Conservation (phyloP, 2,888 invertebrate genomes). For the Apodemia arnacis region DNA sequence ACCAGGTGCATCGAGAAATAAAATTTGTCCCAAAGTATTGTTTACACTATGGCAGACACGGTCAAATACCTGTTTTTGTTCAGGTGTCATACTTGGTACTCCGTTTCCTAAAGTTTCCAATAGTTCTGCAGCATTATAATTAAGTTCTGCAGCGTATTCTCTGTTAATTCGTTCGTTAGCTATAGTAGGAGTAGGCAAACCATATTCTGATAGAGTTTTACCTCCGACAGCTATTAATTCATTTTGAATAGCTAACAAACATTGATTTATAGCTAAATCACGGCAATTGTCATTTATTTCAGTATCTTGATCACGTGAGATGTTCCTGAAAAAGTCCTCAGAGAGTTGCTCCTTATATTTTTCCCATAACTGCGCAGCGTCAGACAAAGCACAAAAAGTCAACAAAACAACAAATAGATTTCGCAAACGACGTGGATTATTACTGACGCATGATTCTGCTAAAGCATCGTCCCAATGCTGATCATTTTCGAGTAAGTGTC, state of each 20-base stretch:
- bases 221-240: constrained; percentile 8
- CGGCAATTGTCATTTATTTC: too few species aligned
- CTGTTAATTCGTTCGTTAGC: constrained; percentile 11
- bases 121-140: constrained; percentile 7
- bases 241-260: neutral
- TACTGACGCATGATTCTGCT: too few species aligned
- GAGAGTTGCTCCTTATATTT: too few species aligned
- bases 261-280: neutral
- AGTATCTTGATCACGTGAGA: too few species aligned
- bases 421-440: too few species aligned
- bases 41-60: constrained; percentile 16
- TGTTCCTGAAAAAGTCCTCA: too few species aligned
- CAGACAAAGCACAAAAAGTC: too few species aligned
- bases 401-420: too few species aligned
- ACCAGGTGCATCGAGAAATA: constrained; percentile 39
- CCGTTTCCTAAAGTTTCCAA: constrained; percentile 9
- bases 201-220: constrained; percentile 4
- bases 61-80: constrained; percentile 18
- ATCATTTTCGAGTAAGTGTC: too few species aligned
- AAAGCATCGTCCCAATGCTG: too few species aligned
- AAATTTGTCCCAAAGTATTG: constrained; percentile 18
- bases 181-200: constrained; percentile 5
- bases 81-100: constrained; percentile 8
- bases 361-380: too few species aligned
- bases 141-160: constrained; percentile 1